Evolutionary conservation across 2,113 vertebrate genomes (phyloP).

Genomic region (Phylloscopus trochiloides): DNA sequence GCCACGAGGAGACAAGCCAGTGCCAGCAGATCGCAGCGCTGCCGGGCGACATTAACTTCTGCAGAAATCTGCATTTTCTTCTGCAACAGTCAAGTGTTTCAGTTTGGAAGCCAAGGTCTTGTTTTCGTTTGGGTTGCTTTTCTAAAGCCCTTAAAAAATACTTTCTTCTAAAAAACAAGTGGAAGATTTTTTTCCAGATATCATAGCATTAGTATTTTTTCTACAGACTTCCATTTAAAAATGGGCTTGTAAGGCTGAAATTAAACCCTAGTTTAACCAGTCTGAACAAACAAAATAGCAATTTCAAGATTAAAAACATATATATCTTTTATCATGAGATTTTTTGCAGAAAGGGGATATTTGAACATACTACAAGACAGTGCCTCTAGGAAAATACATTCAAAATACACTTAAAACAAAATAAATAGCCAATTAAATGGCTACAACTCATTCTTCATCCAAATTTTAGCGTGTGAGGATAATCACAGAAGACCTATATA

Average conservation of each 20-base stretch:
- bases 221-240: neutral
- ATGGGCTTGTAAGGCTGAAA: neutral
- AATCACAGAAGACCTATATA: neutral
- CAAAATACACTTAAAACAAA: neutral
- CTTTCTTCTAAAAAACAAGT: neutral
- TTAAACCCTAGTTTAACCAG: neutral
- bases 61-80: neutral
- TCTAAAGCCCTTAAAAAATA: neutral
- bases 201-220: neutral
- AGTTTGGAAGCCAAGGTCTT: neutral
- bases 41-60: fast-evolving
- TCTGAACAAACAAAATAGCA: neutral
- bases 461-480: neutral
- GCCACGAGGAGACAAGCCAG: neutral
- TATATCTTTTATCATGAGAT: neutral
- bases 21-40: neutral
- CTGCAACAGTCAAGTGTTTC: neutral
- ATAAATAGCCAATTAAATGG: neutral
- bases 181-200: neutral
- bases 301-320: neutral
- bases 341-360: neutral
- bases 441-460: neutral
- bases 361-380: neutral
- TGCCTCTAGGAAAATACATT: neutral
- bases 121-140: neutral